Base-by-base conservation (phyloP, 2,113 vertebrate species). In the Canis aureus region DNA sequence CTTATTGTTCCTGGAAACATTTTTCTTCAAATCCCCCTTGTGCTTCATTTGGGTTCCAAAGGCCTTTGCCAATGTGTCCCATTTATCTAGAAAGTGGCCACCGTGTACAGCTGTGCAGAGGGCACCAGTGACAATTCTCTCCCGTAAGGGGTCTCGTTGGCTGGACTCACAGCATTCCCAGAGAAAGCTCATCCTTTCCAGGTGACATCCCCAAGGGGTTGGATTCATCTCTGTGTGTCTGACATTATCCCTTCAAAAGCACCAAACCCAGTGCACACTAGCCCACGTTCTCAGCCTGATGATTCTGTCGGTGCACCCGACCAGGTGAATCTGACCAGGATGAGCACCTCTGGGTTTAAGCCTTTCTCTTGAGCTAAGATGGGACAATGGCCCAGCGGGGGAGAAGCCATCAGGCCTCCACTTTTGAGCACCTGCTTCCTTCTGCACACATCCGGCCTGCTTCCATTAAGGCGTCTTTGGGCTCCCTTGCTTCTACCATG, bases 341-440 rank as follows among this genome's bases (percentile, higher is more conserved):
- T 4, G 1, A n/a, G 49, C 16, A n/a, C n/a, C 53, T 76, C 23
- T 3, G 4, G 22, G 16, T 57, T 25, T 1, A 17, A n/a, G 32
- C 51, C 10, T 3, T 7, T 73, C 35, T 49, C 11, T 1, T 1
- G 10, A 55, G 16, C 73, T 22, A 20, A 6, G 78, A 35, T 10
- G 8, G 17, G 35, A 1, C 5, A 0, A 1, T 6, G 10, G 80
- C 25, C 59, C 10, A 17, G 5, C 0, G 2, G 6, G 15, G 62
- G 22, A 2, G 85, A 86, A 38, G 51, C 27, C 32, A 5, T 15
- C 3, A 1, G 59, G 15, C 29, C 17, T 35, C 49, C 32, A 4
- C 29, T 86, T 38, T 53, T 35, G 49, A 73, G 23, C 15, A 13
- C 32, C 51, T 64, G 20, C 81, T 73, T 90, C 60, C 69, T 60